These are phyloP conservation scores for Macrotis lagotis DNA, from an alignment of 2,113 vertebrate genomes.

Conservation along the genomic window DNA sequence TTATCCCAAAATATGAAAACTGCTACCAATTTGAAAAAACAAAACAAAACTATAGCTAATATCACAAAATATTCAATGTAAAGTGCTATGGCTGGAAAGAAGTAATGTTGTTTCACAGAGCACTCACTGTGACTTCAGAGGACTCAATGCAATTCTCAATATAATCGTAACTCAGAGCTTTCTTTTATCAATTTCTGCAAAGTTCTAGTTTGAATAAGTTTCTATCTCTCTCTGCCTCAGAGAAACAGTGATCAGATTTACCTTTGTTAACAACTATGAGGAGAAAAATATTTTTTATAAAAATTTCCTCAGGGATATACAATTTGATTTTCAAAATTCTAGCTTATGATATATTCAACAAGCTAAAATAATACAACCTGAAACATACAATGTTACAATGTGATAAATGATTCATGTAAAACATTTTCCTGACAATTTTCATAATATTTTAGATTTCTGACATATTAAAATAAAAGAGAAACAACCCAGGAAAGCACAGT, in stretches of 20 bases:
- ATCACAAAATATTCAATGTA: neutral
- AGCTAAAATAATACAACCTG: neutral
- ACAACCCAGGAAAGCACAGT: neutral
- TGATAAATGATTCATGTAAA: neutral
- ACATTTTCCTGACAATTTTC: neutral
- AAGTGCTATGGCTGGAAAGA: conserved; percentile 46
- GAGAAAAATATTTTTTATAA: neutral
- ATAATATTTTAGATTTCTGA: neutral
- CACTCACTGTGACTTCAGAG: neutral
- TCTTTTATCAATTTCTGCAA: conserved; percentile 4
- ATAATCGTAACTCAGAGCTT: conserved; percentile 32
- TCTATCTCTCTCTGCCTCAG: neutral
- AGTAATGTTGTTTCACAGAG: conserved; percentile 26
- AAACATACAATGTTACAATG: neutral
- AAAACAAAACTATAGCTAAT: conserved; percentile 2
- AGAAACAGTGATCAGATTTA: conserved; percentile 26
- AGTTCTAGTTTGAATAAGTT: conserved; percentile 20
- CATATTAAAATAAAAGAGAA: neutral
- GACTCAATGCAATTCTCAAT: neutral
- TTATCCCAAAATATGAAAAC: conserved; percentile 15
- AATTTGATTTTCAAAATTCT: neutral
- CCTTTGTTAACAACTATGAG: neutral
- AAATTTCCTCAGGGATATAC: neutral
- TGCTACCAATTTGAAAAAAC: neutral
- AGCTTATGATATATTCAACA: neutral